phyloP scores from a whole-genome alignment of 2,113 vertebrate species.

The Poeciliopsis retropinna region DNA sequence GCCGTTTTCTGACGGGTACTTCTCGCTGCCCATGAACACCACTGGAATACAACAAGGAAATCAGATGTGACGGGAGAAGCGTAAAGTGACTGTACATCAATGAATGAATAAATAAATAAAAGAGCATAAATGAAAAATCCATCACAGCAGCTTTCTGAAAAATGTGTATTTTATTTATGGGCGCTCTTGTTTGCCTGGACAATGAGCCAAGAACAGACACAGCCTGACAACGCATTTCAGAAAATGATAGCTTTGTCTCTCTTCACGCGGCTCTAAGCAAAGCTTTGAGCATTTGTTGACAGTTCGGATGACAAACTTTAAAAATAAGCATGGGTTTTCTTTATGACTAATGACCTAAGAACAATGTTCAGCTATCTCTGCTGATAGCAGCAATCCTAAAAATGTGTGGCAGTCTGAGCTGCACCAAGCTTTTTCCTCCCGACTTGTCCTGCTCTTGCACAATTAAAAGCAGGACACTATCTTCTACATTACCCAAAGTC shows the following conservation, averaged over 20 bases:
- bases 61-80: neutral
- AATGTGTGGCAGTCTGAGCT: constrained; percentile 17
- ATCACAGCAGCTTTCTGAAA: neutral
- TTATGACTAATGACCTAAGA: constrained; percentile 34
- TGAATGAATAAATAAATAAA: constrained; percentile 3
- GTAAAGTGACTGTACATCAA: neutral
- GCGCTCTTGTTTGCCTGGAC: constrained; percentile 26
- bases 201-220: constrained; percentile 16
- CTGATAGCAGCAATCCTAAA: constrained; percentile 22
- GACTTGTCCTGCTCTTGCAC: neutral
- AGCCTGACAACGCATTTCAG: constrained; percentile 14
- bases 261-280: constrained; percentile 22
- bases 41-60: constrained; percentile 74
- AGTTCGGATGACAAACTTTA: constrained; percentile 21
- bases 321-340: constrained; percentile 29
- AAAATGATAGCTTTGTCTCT: constrained; percentile 17
- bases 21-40: constrained; percentile 99
- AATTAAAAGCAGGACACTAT: neutral
- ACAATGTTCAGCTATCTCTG: constrained; percentile 34
- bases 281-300: constrained; percentile 33
- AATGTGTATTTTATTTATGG: constrained; percentile 6
- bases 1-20: constrained; percentile 96
- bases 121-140: neutral
- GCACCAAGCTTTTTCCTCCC: neutral
- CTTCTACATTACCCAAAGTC: neutral